These are phyloP conservation scores for Beaufortia kweichowensis DNA, from an alignment of 2,113 vertebrate genomes.

Conservation along the genomic window DNA sequence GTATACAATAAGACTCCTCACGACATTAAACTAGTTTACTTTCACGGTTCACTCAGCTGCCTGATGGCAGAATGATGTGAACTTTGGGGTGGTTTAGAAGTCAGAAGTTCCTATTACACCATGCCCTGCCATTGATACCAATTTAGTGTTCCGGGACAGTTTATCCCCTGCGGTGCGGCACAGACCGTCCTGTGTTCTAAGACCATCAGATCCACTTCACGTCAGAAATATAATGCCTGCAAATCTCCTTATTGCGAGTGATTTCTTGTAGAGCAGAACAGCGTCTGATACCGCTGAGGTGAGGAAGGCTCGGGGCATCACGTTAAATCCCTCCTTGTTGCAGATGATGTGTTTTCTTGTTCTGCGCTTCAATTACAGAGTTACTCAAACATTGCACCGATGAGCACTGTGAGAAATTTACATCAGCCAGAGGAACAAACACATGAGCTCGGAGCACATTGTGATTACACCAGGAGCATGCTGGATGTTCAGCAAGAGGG, in stretches of 20 bases:
- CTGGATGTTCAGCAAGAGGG: conserved; percentile 59
- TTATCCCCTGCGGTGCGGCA: conserved; percentile 21
- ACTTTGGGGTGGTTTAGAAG: conserved; percentile 7
- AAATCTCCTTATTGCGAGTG: conserved; percentile 26
- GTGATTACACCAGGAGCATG: conserved; percentile 57
- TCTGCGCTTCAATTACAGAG: conserved; percentile 38
- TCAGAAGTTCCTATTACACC: conserved; percentile 6
- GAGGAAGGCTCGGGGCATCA: not conserved
- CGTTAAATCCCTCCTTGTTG: not conserved
- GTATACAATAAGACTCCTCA: conserved; percentile 27
- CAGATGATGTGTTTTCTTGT: conserved; percentile 22
- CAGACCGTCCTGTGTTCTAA: conserved; percentile 15
- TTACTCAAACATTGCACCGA: conserved; percentile 30
- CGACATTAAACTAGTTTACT: conserved; percentile 4
- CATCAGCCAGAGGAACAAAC: conserved; percentile 39
- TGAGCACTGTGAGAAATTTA: conserved; percentile 38
- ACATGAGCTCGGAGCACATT: conserved; percentile 45
- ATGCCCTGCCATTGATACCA: conserved; percentile 36
- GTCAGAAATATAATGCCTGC: conserved; percentile 16
- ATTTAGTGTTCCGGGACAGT: conserved; percentile 34
- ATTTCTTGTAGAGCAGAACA: conserved; percentile 10
- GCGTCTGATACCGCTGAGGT: conserved; percentile 7
- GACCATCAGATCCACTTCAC: conserved; percentile 30
- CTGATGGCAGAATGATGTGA: conserved; percentile 24
- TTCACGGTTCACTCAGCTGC: not conserved